These are phyloP conservation scores for Holacanthella duospinosa DNA, from an alignment of 2,888 invertebrate species.

Conservation along the genomic window DNA sequence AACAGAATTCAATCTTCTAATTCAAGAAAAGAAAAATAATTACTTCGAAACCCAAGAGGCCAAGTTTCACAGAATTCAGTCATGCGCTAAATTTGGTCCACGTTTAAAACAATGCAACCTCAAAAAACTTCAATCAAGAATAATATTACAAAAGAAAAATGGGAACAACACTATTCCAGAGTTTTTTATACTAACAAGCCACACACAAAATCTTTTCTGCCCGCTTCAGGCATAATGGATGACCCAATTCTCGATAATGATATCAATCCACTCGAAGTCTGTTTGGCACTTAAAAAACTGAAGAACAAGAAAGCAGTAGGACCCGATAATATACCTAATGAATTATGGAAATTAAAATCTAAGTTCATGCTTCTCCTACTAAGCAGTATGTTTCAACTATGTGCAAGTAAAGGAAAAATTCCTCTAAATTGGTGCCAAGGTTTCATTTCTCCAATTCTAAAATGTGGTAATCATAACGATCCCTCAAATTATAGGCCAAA, in stretches of 20 bases:
- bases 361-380: not conserved
- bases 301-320: not conserved
- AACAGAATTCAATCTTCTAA: not conserved
- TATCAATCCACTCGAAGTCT: not conserved
- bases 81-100: too few species aligned
- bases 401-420: not conserved
- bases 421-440: not conserved
- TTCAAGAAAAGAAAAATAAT: not conserved
- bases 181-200: too few species aligned
- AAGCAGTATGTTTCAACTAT: not conserved
- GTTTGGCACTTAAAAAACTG: not conserved
- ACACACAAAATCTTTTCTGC: not conserved
- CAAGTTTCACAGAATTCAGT: too few species aligned
- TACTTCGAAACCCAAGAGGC: not conserved
- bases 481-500: not conserved
- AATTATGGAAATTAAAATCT: not conserved
- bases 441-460: not conserved
- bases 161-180: too few species aligned
- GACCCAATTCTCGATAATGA: not conserved
- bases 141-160: too few species aligned
- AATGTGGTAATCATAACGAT: not conserved
- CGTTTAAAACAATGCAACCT: too few species aligned
- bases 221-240: not conserved
- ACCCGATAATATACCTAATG: not conserved
- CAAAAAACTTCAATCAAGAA: too few species aligned